Evolutionary conservation across 2,113 vertebrate species (phyloP), one percentile per base, ranked within the genome.

Genomic region (Percina caprodes): DNA sequence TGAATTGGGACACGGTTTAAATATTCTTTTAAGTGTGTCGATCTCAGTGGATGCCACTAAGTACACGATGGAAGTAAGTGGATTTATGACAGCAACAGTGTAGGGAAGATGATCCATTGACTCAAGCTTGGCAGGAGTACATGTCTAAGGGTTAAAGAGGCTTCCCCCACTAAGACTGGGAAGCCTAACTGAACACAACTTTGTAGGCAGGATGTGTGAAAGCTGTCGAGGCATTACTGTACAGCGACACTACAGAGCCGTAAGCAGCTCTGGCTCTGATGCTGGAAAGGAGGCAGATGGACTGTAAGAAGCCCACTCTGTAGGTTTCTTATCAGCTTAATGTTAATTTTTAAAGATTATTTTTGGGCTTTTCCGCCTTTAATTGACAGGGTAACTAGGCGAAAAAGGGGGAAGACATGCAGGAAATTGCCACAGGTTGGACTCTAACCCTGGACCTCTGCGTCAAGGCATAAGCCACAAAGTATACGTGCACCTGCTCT

Each of bases 111-210:
- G 79, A 82, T 70, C 68, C 39, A 51, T 18, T 80, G 71, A 86
- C 63, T 82, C 14, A 10, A 56, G 65, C 72, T 61, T 69, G 54
- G 84, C 61, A 19, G 78, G 79, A 69, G 79, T 52, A 78, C 60
- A 74, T 80, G 81, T 86, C 39, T 82, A 4, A 56, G 72, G 76
- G 68, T 90, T 86, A 86, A 77, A 78, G 54, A 82, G 67, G 79
- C 65, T 74, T 84, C 61, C 26, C 42, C 35, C 23, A 48, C 77
- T 68, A 42, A 73, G 69, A 61, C 61, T 16, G 56, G 61, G 70
- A 46, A 63, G 68, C 45, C 68, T 69, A 48, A 68, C 45, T 61
- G 58, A 78, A 15, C 35, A 58, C 49, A 52, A 30, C 9, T 15
- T 71, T 24, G 49, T 75, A 67, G 56, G 33, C 46, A 33, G 69